Base-by-base conservation (phyloP, 2,113 vertebrate species). In the Sarotherodon lohbergeri region DNA sequence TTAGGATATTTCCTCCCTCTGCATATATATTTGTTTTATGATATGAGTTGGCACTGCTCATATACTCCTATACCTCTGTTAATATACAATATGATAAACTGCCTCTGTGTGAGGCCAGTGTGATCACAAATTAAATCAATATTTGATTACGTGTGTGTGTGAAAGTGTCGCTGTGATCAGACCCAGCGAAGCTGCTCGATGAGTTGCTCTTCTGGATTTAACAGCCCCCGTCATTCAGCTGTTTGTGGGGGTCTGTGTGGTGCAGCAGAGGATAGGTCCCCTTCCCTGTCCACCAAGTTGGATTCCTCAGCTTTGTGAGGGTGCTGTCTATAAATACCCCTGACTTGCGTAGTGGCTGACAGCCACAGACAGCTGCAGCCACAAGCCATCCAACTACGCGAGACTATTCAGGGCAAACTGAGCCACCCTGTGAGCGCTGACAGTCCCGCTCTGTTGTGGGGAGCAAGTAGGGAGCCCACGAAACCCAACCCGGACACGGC, bases 311-410 rank as follows among this genome's bases (percentile, higher is more conserved):
- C 95, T 96, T 96, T 95, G 95, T 93, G 93, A 89, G 5, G 90
- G 13, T 92, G 73, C 95, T 96, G 95, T 97, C 98, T 98, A 98
- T 98, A 98, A 97, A 97, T 94, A 92, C n/a, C 78, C 9, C 16
- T 56, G 78, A 92, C 87, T 22, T 4, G 12, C 81, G 90, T 85
- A 83, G 89, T 81, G 90, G 88, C 93, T 97, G 97, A 97, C 94
- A 48, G 84, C 81, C 93, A 81, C 54, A 19, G 94, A 96, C 97
- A 96, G 95, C 96, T 96, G 96, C 95, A 89, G 17, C 46, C 80
- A 91, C 54, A 36, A 86, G 90, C 76, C 10, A 27, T 79, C 90
- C 87, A 82, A 92, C 88, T 55, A 8, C 50, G 19, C 41, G 29
- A 85, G 36, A 83, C 90, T 16, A 71, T 68, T 82, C 81, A 82